Percentiles rank a stretch among this genome's conserved stretches.
Conservation (phyloP, 2,797 vertebrate genomes). For the Neoniphon sammara region DNA sequence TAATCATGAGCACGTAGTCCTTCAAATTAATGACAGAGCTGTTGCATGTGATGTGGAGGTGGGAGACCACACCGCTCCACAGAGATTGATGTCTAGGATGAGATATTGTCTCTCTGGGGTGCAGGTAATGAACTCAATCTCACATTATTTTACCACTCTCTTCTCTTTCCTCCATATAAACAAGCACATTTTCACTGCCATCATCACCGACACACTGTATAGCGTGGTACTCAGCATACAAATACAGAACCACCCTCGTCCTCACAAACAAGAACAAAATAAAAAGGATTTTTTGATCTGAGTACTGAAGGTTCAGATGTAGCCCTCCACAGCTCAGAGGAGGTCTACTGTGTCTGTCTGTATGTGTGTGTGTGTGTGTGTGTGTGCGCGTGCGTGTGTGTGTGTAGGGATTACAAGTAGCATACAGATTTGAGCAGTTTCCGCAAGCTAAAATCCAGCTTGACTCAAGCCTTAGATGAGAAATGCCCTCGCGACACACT, state of each 20-base stretch:
- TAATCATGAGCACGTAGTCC: background rate
- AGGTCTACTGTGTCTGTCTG: constrained; percentile 47
- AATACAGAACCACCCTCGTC: constrained; percentile 17
- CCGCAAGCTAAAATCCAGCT: constrained; percentile 54
- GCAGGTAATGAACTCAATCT: background rate
- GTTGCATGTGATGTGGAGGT: no score
- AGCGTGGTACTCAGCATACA: background rate
- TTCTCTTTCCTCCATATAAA: constrained; percentile 3
- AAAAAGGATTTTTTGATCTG: constrained; percentile 63
- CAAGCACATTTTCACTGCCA: constrained; percentile 1
- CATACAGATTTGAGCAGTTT: constrained; percentile 68
- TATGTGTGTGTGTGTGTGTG: constrained; percentile 1
- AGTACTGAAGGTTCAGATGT: constrained; percentile 48
- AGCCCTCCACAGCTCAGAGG: constrained; percentile 35
- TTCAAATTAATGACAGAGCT: no score
- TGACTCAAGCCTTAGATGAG: constrained; percentile 50
- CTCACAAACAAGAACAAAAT: constrained; percentile 55
- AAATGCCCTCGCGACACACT: constrained; percentile 12
- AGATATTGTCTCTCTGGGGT: background rate
- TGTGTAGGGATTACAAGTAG: constrained; percentile 63
- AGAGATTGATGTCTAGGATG: no score
- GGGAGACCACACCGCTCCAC: no score
- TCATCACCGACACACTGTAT: background rate
- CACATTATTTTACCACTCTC: constrained; percentile 7
- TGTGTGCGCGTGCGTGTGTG: constrained; percentile 29